Base-by-base conservation (phyloP, 2,888 invertebrate genomes). In the Plusia festucae region DNA sequence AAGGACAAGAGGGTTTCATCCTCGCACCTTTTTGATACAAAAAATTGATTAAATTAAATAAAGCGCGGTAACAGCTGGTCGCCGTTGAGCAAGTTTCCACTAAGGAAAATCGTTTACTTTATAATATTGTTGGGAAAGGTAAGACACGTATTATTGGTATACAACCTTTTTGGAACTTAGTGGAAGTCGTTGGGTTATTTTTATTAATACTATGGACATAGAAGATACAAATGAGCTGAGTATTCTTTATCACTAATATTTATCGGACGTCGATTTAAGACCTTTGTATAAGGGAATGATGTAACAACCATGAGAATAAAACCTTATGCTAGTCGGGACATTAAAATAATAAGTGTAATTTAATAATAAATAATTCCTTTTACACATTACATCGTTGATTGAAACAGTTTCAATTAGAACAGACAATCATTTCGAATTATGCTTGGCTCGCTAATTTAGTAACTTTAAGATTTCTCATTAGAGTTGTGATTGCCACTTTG, bases 1-100 rank as follows among this genome's bases (percentile, higher is more conserved):
- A 49, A 49, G 20, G 40, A 40, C 40, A 30, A 18, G 34, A 51
- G 65, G 30, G 72, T 76, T 76, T 58, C 53, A 46, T 40, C 40
- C 46, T 53, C 8, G 20, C 46, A 51, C 32, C 24, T 57, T 63
- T 62, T 52, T 62, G 53, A 44, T 60, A 60, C n/a, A 57, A 62
- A 18, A 76, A 40, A 68, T 67, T 73, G 68, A 73, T 77, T 77
- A 73, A 77, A 77, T 73, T 61, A 55, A 77, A 73, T 52, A 72
- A 72, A 72, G 60, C 67, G 34, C 51, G 15, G 52, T 46, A 73
- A 63, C 73, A 73, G 54, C 77, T 73, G 73, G 27, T 60, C 34
- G 59, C 34, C 77, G 73, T 73, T 60, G 67, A 44, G 34, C 27
- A 59, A 66, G 67, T 62, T 76, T 57, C 67, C 53, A 59, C 73